Percentiles rank a stretch among this genome's conserved stretches.
Evolutionary conservation across 2,113 vertebrate genomes (phyloP).

Genomic region (Oreochromis aureus): DNA sequence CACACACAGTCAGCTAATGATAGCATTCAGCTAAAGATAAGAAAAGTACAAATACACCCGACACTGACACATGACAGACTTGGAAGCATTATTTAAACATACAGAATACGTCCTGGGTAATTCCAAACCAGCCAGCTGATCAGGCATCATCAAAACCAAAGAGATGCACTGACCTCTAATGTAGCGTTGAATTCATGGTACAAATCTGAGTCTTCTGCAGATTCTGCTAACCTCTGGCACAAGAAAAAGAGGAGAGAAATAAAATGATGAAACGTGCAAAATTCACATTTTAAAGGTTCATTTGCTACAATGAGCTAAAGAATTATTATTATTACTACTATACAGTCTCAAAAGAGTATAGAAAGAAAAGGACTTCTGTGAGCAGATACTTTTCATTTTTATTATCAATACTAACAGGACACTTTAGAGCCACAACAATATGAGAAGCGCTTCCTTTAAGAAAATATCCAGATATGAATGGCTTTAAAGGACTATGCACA

Average conservation of each 20-base stretch:
- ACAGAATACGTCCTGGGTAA: not conserved
- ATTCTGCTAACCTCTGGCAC: conserved; percentile 84
- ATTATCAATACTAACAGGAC: not conserved
- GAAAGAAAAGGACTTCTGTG: not conserved
- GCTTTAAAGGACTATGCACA: not conserved
- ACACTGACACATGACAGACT: not conserved
- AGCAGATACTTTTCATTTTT: rapidly evolving
- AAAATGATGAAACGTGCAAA: not conserved
- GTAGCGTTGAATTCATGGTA: conserved; percentile 88
- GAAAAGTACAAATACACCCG: not conserved
- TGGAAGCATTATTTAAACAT: not conserved
- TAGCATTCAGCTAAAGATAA: not conserved
- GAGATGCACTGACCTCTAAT: conserved; percentile 71
- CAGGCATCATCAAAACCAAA: not conserved
- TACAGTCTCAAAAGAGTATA: not conserved
- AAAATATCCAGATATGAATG: not conserved
- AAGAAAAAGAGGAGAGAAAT: not conserved
- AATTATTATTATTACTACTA: not conserved
- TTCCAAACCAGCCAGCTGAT: not conserved
- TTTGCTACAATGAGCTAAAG: not conserved
- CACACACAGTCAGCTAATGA: not conserved
- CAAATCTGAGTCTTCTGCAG: conserved; percentile 91
- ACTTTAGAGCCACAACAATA: not conserved
- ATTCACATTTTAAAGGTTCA: not conserved
- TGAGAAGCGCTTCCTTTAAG: not conserved